Evolutionary conservation across 2,888 invertebrate species (phyloP), one percentile per base, ranked within the genome.

Genomic region (Synanthedon andrenaeformis): DNA sequence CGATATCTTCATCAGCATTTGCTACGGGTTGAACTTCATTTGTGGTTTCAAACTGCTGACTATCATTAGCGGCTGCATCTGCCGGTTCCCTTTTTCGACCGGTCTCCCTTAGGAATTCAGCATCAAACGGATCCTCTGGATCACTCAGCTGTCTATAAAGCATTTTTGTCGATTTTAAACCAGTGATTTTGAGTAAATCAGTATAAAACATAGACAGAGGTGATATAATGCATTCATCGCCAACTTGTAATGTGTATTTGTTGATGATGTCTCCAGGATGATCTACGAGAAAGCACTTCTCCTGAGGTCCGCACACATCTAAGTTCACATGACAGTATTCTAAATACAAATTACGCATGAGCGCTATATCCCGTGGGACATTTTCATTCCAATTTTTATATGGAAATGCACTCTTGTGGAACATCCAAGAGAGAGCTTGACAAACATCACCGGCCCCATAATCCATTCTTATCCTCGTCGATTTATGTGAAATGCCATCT

Each of bases 381-480:
- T 88, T 89, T 63, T 94, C 92, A 66, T 91, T 91, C 82, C 95
- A 96, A 55, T 91, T 90, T 69, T 93, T 93, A 64, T 96, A 96
- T 0, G 97, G 97, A 72, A 98, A 97, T 3, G 95, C 94, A 66
- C 95, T 95, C 72, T 96, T 96, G 62, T 94, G 94, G 23, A 98
- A 87, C 60, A 98, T 88, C 93, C 96, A 96, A 53, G 93, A 92
- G 63, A 98, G 91, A 6, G 95, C 92, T 74, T 96, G 95, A 0
- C 96, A 95, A 0, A 98, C 93, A 81, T 98, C 98, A 11, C 94
- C 94, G 3, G 96, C 95, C 3, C 97, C 97, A 70, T 96, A 96
- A 62, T 95, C 94, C 88, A 97, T 90, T 53, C 94, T 82, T 67
- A 93, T 91, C 69, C 97, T 89, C 0, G 97, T 96, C 59, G 93